phyloP scores from a whole-genome alignment of 2,797 vertebrate species.

The Enteromius radiatus region DNA sequence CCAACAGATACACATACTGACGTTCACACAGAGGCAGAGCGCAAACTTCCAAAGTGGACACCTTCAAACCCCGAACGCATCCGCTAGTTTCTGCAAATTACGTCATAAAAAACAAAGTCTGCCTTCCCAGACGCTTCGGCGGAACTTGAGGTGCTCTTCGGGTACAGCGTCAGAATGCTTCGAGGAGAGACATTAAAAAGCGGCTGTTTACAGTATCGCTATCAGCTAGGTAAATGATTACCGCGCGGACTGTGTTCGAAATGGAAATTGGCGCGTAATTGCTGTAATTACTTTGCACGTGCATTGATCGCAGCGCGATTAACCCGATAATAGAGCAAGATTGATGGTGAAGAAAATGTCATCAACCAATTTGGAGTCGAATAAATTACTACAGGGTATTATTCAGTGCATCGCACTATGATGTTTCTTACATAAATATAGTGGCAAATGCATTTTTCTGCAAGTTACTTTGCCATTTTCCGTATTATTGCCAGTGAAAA shows the following conservation, averaged over 20 bases:
- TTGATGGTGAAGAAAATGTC: conserved; percentile 22
- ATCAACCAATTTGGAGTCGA: conserved; percentile 25
- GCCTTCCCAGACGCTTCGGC: conserved; percentile 9
- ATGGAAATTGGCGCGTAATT: conserved; percentile 44
- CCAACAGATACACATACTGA: conserved; percentile 55
- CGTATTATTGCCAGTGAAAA: neutral
- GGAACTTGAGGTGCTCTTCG: conserved; percentile 33
- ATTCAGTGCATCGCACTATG: neutral
- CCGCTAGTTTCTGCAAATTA: conserved; percentile 61
- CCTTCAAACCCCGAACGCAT: conserved; percentile 56
- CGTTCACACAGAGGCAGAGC: conserved; percentile 67
- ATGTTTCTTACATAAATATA: neutral
- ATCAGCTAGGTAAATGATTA: conserved; percentile 29
- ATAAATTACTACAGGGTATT: neutral
- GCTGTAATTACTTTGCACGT: conserved; percentile 33
- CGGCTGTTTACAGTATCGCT: conserved; percentile 6
- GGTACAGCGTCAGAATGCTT: conserved; percentile 4
- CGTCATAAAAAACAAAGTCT: conserved; percentile 46
- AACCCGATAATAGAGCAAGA: conserved; percentile 26
- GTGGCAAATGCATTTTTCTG: neutral
- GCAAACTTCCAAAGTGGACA: conserved; percentile 59
- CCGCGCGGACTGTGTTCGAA: conserved; percentile 6
- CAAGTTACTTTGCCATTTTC: neutral
- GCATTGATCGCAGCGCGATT: conserved; percentile 29
- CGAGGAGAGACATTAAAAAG: conserved; percentile 11